Evolutionary conservation across 1,140 invertebrate species (phyloP).

Genomic region (Sycobia sp.): DNA sequence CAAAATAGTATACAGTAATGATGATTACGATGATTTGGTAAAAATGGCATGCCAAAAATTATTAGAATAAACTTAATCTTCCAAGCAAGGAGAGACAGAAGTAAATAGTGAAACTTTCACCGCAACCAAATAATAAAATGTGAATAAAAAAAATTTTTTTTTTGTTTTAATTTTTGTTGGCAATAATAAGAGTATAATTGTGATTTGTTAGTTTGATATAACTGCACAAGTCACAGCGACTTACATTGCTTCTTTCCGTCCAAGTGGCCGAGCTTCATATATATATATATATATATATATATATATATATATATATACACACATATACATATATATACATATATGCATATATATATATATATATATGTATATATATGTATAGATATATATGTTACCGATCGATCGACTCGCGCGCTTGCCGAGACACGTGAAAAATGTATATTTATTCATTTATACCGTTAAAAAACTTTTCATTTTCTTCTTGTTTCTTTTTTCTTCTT

Average conservation of each 20-base stretch:
- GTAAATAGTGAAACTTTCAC: conserved; percentile 58
- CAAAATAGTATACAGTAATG: conserved; percentile 53
- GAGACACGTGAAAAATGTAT: too few relatives aligned
- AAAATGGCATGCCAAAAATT: conserved; percentile 58
- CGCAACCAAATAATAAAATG: conserved; percentile 55
- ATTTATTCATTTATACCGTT: too few relatives aligned
- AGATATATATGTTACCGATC: too few relatives aligned
- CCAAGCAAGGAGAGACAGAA: conserved; percentile 55
- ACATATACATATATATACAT: too few relatives aligned
- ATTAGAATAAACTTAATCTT: conserved; percentile 61
- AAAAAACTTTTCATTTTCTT: not conserved
- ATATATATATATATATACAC: too few relatives aligned
- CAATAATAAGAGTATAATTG: conserved; percentile 36
- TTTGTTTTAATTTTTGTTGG: conserved; percentile 43
- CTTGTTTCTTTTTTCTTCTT: not conserved
- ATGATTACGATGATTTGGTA: conserved; percentile 60
- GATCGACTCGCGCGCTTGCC: conserved; percentile 1
- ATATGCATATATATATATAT: too few relatives aligned
- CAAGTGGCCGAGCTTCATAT: conserved; percentile 24
- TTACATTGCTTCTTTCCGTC: conserved; percentile 39
- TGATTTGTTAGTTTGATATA: conserved; percentile 62
- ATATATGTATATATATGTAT: too few relatives aligned
- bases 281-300: too few relatives aligned
- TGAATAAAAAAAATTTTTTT: conserved; percentile 42
- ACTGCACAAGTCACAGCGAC: conserved; percentile 59